Conservation (phyloP, 1,140 invertebrate genomes). For the Cephus cinctus region DNA sequence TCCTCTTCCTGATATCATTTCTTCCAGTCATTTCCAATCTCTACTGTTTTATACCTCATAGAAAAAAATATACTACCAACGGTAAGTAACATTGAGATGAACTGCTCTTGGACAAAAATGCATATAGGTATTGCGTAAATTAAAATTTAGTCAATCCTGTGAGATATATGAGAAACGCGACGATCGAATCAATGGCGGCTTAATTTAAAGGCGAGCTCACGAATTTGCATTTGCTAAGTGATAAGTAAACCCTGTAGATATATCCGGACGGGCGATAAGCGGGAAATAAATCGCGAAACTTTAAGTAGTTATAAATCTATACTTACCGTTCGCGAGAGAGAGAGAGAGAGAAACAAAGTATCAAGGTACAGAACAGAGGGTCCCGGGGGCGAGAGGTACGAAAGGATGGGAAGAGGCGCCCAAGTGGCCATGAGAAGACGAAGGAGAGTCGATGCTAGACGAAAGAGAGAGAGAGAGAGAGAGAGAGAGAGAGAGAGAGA, state of each 20-base stretch:
- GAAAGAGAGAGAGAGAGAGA: conserved; percentile 14
- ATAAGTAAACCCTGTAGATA: conserved; percentile 54
- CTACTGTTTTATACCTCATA: no score
- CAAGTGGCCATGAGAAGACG: conserved; percentile 24
- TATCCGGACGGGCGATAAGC: conserved; percentile 52
- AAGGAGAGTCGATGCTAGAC: conserved; percentile 13
- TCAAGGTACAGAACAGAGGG: conserved; percentile 13
- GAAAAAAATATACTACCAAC: no score
- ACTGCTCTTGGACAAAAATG: no score
- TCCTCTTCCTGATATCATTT: no score
- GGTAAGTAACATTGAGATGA: no score
- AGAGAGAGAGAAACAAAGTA: conserved; percentile 14
- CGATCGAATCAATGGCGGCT: conserved; percentile 23
- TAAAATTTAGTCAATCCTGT: no score
- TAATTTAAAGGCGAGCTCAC: conserved; percentile 41
- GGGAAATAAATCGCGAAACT: conserved; percentile 57
- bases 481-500: conserved; percentile 15
- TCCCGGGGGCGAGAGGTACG: conserved; percentile 7
- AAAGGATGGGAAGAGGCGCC: conserved; percentile 24
- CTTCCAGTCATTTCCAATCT: no score
- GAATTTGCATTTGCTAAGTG: conserved; percentile 55
- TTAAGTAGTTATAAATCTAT: conserved; percentile 59
- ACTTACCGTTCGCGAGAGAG: conserved; percentile 33
- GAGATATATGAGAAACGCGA: no score
- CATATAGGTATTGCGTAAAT: no score